These are phyloP conservation scores for Neria commutata DNA, from an alignment of 2,888 invertebrate species.

Conservation along the genomic window DNA sequence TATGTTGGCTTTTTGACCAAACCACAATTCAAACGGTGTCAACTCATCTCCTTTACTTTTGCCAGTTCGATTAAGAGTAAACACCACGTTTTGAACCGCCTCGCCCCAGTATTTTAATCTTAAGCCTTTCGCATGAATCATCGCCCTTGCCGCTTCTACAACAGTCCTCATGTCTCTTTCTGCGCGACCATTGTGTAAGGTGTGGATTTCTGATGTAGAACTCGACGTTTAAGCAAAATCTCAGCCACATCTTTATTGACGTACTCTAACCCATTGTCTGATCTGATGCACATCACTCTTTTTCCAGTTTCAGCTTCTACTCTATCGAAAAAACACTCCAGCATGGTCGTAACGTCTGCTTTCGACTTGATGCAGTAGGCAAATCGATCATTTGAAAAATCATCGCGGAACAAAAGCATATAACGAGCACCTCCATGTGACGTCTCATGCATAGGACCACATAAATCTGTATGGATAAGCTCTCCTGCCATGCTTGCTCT, in stretches of 20 bases:
- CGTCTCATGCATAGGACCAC: constrained; percentile 32
- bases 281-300: constrained; percentile 35
- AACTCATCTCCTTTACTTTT: constrained; percentile 32
- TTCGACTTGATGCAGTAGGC: constrained; percentile 35
- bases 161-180: constrained; percentile 52
- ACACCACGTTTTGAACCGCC: constrained; percentile 50
- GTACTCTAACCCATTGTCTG: constrained; percentile 46
- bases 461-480: constrained; percentile 37
- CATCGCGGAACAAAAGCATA: constrained; percentile 34
- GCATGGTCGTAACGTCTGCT: constrained; percentile 21
- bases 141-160: constrained; percentile 44
- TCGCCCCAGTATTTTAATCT: constrained; percentile 51
- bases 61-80: constrained; percentile 47
- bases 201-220: constrained; percentile 37
- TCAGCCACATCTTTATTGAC: constrained; percentile 32
- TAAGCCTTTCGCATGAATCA: constrained; percentile 35
- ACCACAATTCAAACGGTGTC: constrained; percentile 43
- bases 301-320: constrained; percentile 36
- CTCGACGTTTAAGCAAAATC: constrained; percentile 37
- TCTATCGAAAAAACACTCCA: constrained; percentile 24
- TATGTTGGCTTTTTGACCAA: constrained; percentile 13
- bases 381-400: constrained; percentile 28
- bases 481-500: constrained; percentile 26
- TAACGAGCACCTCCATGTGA: constrained; percentile 33
- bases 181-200: constrained; percentile 54